A percentile compares a stretch with the other conserved stretches of the same genome.
These are phyloP conservation scores for Rhagonycha lutea DNA, from an alignment of 2,888 invertebrate species.

Conservation along the genomic window DNA sequence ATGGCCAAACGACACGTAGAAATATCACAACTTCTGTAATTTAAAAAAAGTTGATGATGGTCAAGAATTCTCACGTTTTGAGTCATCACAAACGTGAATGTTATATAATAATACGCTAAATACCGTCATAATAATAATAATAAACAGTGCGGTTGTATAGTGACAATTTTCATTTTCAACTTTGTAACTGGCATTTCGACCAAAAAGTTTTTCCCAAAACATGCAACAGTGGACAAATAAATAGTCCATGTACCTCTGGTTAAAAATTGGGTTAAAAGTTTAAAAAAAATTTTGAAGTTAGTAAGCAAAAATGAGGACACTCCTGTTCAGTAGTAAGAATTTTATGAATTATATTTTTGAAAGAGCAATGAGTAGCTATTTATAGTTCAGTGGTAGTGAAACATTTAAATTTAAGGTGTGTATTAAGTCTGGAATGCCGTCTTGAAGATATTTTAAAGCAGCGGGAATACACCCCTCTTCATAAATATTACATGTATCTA, in stretches of 20 bases:
- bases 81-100: background rate
- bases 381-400: background rate
- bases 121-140: background rate
- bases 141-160: background rate
- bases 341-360: background rate
- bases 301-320: background rate
- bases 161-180: background rate
- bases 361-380: background rate
- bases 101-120: background rate
- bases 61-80: background rate
- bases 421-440: background rate
- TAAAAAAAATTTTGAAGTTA: background rate
- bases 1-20: background rate
- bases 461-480: background rate
- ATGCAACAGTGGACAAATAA: no score
- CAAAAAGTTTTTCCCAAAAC: no score
- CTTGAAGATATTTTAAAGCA: constrained; percentile 2
- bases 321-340: background rate
- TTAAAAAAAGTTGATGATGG: background rate
- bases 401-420: background rate
- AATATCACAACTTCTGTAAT: background rate
- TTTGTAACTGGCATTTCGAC: background rate
- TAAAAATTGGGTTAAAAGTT: no score
- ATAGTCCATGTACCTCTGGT: no score
- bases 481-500: constrained; percentile 10